Base-by-base conservation (phyloP, 2,888 invertebrate species). In the Galerucella calmariensis region DNA sequence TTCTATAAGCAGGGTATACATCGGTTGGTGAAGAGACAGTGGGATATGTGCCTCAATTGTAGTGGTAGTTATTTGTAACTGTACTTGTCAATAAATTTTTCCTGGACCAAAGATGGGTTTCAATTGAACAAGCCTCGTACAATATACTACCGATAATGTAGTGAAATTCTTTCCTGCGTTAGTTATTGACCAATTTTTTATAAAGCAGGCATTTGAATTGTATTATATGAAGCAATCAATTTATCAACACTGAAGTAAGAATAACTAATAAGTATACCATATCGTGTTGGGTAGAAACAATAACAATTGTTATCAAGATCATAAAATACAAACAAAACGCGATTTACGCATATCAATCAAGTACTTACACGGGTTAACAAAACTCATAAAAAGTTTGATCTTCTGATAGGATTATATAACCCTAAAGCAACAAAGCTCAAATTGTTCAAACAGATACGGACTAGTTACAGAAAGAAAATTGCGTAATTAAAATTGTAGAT, bases 371-470 rank as follows among this genome's bases (percentile, higher is more conserved):
- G 35, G 35, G 8, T n/a, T n/a, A n/a, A 46, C 58, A 41, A 58
- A 71, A 53, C 56, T 56, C 41, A 20, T 66, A 35, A 51, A 20
- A 14, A 67, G 59, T 59, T 67, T n/a, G 41, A 61, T 73, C 65
- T 48, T 46, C 63, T 65, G 69, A 73, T 69, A 69, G 20, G 58
- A 48, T 73, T 67, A 73, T 69, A 58, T 68, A 68, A 73, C 27
- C 20, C 44, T 14, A 58, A 46, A 27, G 68, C 69, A 73, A 66
- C 61, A 65, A 71, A 72, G 63, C 27, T 48, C 11, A 67, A 68
- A 20, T 63, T 63, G 56, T 53, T 35, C n/a, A 44, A 5, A 41
- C 16, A 27, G 8, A n/a, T 5, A 53, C 2, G 53, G n/a, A 53
- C 14, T 51, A 6, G 51, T 20, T 35, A 35, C 35, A 12, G 12